phyloP scores from a whole-genome alignment of 1,140 invertebrate species.

The Zaprionus kolodkinae region DNA sequence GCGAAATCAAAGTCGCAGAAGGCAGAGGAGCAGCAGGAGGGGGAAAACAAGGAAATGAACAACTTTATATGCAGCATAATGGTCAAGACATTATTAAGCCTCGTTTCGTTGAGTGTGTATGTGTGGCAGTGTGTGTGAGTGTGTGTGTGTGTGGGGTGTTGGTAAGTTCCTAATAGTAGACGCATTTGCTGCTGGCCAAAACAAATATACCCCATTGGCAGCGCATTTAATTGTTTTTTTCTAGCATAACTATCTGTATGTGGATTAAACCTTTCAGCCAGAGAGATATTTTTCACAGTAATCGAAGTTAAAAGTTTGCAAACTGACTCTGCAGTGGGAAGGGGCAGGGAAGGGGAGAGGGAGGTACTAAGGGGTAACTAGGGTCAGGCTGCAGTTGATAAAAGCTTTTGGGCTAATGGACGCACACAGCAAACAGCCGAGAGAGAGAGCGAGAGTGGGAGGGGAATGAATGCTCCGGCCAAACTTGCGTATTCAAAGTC shows the following conservation, averaged over 20 bases:
- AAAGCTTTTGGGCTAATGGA: conserved; percentile 61
- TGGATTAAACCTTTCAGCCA: conserved; percentile 51
- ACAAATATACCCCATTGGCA: neutral
- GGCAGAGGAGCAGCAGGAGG: neutral
- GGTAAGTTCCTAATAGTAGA: conserved; percentile 25
- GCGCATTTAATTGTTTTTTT: conserved; percentile 26
- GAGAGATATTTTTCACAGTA: conserved; percentile 57
- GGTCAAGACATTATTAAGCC: conserved; percentile 72
- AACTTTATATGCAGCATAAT: conserved; percentile 83
- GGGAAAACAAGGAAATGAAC: conserved; percentile 73
- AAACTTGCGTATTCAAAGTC: conserved; percentile 72
- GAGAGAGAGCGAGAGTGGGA: neutral
- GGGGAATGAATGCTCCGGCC: conserved; percentile 5
- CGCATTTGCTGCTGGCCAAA: conserved; percentile 27
- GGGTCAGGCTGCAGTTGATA: conserved; percentile 41
- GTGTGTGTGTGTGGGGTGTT: conserved; percentile 6
- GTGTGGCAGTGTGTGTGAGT: neutral
- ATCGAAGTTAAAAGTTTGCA: conserved; percentile 60
- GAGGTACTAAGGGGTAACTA: too few relatives aligned
- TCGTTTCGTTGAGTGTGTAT: conserved; percentile 20
- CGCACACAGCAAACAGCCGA: neutral
- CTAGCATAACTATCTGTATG: conserved; percentile 8
- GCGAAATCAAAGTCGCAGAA: conserved; percentile 64
- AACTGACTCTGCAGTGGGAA: neutral
- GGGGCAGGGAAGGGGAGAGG: neutral